Percentiles rank a stretch among this genome's conserved stretches.
Evolutionary conservation across 2,113 vertebrate species (phyloP).

Genomic region (Apistogramma diplotaenia): DNA sequence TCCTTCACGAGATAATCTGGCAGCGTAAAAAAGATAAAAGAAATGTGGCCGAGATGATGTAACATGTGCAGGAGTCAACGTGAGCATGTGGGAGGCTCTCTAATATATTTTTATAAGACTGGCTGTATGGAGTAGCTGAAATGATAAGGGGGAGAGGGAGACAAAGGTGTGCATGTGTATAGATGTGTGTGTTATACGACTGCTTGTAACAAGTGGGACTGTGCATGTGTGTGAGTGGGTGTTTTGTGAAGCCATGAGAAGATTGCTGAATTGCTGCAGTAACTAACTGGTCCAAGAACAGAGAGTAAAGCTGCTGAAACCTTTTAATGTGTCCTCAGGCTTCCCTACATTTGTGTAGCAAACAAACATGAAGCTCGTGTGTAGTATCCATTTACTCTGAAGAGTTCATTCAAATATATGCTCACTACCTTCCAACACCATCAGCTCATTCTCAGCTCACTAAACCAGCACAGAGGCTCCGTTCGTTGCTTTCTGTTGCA

Average conservation of each 20-base stretch:
- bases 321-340: background rate
- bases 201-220: constrained; percentile 25
- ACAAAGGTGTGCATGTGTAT: constrained; percentile 20
- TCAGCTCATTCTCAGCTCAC: background rate
- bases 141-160: constrained; percentile 19
- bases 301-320: constrained; percentile 19
- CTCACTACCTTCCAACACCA: constrained; percentile 5
- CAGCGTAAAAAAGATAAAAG: constrained; percentile 31
- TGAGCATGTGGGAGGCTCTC: constrained; percentile 58
- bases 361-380: background rate
- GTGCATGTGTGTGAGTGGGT: constrained; percentile 26
- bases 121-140: constrained; percentile 37
- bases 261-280: constrained; percentile 45
- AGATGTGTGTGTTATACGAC: constrained; percentile 31
- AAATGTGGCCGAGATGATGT: constrained; percentile 67
- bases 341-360: background rate
- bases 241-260: constrained; percentile 51
- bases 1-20: constrained; percentile 22
- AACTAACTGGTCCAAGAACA: constrained; percentile 49
- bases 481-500: background rate
- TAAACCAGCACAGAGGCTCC: background rate
- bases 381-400: background rate
- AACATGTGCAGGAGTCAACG: constrained; percentile 71
- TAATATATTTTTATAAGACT: constrained; percentile 57
- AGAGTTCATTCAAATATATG: constrained; percentile 22